These are phyloP conservation scores for Redunca redunca DNA, from an alignment of 2,113 vertebrate species.

Conservation along the genomic window DNA sequence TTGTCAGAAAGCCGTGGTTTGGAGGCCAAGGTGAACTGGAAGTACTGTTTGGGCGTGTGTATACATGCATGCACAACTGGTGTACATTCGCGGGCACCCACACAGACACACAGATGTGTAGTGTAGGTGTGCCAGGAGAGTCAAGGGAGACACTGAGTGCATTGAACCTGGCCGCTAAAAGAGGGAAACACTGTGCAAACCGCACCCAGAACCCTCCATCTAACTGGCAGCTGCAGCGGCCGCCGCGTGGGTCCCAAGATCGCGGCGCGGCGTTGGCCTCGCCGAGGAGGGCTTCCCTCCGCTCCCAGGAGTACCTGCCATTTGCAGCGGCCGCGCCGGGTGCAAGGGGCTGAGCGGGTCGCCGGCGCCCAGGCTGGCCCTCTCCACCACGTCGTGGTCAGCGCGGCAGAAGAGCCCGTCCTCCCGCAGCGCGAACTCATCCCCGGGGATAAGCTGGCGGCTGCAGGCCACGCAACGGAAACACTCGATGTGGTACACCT, in stretches of 20 bases:
- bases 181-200: neutral
- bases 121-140: neutral
- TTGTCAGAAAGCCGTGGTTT: neutral
- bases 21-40: conserved; percentile 33
- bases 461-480: conserved; percentile 99
- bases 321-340: conserved; percentile 93
- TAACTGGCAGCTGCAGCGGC: neutral
- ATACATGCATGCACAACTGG: neutral
- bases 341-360: conserved; percentile 95
- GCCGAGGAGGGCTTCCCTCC: neutral
- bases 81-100: neutral
- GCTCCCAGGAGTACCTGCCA: conserved; percentile 90
- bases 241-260: neutral
- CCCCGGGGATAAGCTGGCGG: conserved; percentile 97
- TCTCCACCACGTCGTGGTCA: conserved; percentile 96
- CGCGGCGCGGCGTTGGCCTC: neutral
- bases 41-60: neutral
- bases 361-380: conserved; percentile 90
- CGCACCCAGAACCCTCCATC: rapidly evolving
- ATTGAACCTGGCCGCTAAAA: neutral
- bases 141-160: neutral
- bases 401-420: conserved; percentile 97
- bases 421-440: conserved; percentile 96
- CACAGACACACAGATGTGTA: neutral
- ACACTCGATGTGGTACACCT: conserved; percentile 99